Evolutionary conservation across 1,140 invertebrate species (phyloP).

Genomic region (Heliothis virescens): DNA sequence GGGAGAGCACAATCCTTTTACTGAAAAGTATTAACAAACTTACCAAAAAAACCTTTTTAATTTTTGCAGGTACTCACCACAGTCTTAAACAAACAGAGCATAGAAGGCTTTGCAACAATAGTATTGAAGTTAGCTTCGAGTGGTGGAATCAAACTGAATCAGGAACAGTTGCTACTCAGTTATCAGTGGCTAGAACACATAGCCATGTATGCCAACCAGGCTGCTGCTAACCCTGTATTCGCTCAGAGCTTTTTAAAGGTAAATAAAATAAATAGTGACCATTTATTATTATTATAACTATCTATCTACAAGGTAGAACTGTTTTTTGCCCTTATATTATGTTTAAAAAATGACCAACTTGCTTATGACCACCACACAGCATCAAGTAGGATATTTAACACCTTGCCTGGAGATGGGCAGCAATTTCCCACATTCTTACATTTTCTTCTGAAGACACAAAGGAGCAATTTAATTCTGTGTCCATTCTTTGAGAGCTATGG

Average conservation of each 20-base stretch:
- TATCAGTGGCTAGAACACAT: constrained; percentile 81
- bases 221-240: constrained; percentile 68
- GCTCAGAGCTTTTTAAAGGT: constrained; percentile 78
- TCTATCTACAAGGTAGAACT: neutral
- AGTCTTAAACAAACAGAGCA: constrained; percentile 74
- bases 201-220: constrained; percentile 78
- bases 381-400: no score
- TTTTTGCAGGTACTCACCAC: constrained; percentile 79
- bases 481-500: no score
- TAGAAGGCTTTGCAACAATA: constrained; percentile 80
- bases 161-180: constrained; percentile 65
- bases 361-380: no score
- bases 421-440: no score
- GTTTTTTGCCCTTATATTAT: no score
- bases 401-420: no score
- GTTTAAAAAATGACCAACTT: no score
- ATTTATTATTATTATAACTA: neutral
- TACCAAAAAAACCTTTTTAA: no score
- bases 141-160: constrained; percentile 62
- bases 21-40: no score
- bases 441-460: no score
- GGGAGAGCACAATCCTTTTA: no score
- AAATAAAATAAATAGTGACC: constrained; percentile 23
- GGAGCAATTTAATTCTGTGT: no score
- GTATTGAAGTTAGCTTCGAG: constrained; percentile 68